Percentiles rank a stretch among this genome's conserved stretches.
phyloP scores from a whole-genome alignment of 2,113 vertebrate genomes.

The Ictalurus furcatus region DNA sequence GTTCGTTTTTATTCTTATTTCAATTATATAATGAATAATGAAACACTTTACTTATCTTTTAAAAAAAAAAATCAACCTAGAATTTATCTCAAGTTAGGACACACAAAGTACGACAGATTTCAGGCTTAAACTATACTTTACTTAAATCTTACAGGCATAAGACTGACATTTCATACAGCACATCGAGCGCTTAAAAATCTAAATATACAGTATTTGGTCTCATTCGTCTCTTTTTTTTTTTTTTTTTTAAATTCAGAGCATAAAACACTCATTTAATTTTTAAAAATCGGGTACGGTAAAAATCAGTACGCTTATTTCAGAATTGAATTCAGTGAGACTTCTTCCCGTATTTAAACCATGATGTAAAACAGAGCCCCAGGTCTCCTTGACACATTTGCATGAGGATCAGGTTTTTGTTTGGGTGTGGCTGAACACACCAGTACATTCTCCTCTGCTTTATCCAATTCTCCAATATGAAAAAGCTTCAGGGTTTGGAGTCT shows the following conservation, averaged over 20 bases:
- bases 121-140: not conserved
- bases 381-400: conserved; percentile 24
- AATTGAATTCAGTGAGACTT: not conserved
- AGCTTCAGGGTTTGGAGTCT: not conserved
- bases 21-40: not conserved
- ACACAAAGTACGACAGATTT: not conserved
- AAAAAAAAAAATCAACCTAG: not conserved
- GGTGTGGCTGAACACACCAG: conserved; percentile 24
- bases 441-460: not conserved
- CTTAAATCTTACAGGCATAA: not conserved
- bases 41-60: not conserved
- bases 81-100: not conserved
- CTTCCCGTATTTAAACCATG: conserved; percentile 19
- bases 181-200: not conserved
- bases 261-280: too few relatives aligned
- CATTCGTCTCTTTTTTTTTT: not conserved
- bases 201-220: not conserved
- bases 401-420: conserved; percentile 7
- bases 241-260: not conserved
- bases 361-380: conserved; percentile 17
- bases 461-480: too few relatives aligned
- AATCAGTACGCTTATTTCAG: not conserved
- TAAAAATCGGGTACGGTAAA: not conserved
- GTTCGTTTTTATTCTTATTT: not conserved
- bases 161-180: not conserved